Evolutionary conservation across 2,113 vertebrate genomes (phyloP), one percentile per base, ranked within the genome.

Genomic region (Herpetotheres cachinnans): DNA sequence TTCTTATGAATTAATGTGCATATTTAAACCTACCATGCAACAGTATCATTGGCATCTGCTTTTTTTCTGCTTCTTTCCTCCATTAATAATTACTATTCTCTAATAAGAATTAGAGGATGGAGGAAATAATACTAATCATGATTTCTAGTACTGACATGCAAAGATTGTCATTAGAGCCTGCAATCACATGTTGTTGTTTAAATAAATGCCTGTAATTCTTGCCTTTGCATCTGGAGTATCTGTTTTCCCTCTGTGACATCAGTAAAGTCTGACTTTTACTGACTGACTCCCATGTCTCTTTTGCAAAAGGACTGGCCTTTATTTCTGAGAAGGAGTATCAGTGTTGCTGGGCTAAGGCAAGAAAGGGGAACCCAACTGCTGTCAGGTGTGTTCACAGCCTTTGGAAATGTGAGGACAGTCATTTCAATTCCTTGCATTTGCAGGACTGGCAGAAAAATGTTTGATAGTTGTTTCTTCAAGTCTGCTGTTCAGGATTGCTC

Each of bases 91-190:
- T 95, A 42, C 61, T 92, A 59, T 82, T 80, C 59, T 95, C 25
- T 96, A 96, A 95, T 97, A 97, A 96, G 91, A 96, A 96, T 93
- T 88, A 97, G 71, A 91, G 56, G 79, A 95, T 87, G 56, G 59
- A 86, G 77, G 87, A 96, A 98, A 85, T 95, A 95, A 84, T 90
- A 56, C 76, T 96, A 95, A 93, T 89, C 32, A 63, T 76, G 83
- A 95, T 94, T 95, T 95, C 76, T 84, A 92, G 77, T 72, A 77
- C 32, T 58, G 71, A 44, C 72, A 77, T 74, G 59, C 38, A 93
- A 95, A 89, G 80, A 89, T 90, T 25, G 22, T 92, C 62, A 80
- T 84, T 96, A 92, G 93, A 95, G 62, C 32, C 63, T 67, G 80
- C 61, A 81, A 54, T 93, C 92, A 52, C 40, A 62, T 94, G 90